Evolutionary conservation across 2,797 vertebrate species (phyloP), one percentile per base, ranked within the genome.

Genomic region (Manis javanica): DNA sequence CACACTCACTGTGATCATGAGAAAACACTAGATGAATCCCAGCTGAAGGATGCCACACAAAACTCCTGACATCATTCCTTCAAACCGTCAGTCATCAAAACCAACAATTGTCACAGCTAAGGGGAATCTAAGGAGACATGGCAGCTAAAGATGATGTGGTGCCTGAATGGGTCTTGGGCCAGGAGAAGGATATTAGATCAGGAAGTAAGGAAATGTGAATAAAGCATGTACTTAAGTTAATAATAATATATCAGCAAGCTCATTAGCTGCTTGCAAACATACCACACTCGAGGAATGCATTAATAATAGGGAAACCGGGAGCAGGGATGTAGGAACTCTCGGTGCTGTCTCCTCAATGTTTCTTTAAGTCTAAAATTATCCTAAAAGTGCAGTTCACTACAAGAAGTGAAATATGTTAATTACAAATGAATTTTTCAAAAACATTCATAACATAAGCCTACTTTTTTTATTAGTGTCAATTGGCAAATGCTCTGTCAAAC

Each of bases 361-460:
- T 96, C 64, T 90, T 1, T 91, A 79, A 79, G 83, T 53, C 42
- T 78, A 93, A 83, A 82, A 14, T n/a, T 87, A 2, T 86, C 53
- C 74, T 86, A 78, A 79, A 78, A 71, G 31, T 51, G 15, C 75
- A 91, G 3, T 31, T 55, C 72, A 82, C 84, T 77, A 46, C 42
- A 31, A 72, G 68, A 95, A 82, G 79, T 69, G 51, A 42, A 84
- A 90, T 83, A 78, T 82, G 81, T 90, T 69, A 53, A 88, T 72
- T n/a, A 88, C 61, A 90, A 39, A 59, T 49, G 16, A 89, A 74
- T 64, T 90, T 79, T 61, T 66, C 46, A 91, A 69, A 94, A 37
- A 7, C 34, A 61, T 64, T 57, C 3, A 77, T 83, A 92, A 75
- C 68, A 31, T 11, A 87, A 90, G 21, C 21, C 31, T 82, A 68